A percentile compares a stretch with the other conserved stretches of the same genome.
These are phyloP conservation scores for Scomber colias DNA, from an alignment of 2,113 vertebrate genomes.

Conservation along the genomic window DNA sequence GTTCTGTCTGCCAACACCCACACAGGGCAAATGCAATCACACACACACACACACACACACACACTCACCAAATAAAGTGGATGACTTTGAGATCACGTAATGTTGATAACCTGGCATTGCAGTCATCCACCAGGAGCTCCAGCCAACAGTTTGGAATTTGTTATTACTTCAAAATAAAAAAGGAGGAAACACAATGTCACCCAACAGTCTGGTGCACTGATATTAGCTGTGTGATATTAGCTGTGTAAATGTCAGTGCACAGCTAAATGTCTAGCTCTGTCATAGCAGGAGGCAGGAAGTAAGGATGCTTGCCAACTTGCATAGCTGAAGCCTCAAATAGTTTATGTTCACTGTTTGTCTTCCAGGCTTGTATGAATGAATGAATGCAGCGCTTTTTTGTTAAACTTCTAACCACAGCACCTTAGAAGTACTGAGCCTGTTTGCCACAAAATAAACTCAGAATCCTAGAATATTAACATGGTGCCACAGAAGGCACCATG, in stretches of 20 bases:
- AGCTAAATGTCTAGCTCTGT: neutral
- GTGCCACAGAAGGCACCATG: no score
- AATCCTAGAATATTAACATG: neutral
- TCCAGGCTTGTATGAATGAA: neutral
- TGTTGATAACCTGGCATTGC: neutral
- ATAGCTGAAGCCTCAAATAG: neutral
- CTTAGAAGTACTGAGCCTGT: neutral
- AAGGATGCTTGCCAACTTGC: neutral
- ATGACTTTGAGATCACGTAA: constrained; percentile 16
- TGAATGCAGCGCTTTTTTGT: neutral
- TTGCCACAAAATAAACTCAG: neutral
- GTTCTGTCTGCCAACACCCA: constrained; percentile 8
- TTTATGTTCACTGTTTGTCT: neutral
- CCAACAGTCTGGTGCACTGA: neutral
- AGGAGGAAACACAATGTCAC: neutral
- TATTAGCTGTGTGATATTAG: neutral
- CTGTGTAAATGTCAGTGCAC: constrained; percentile 13
- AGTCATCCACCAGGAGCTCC: neutral
- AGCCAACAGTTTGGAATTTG: neutral
- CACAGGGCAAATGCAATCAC: neutral
- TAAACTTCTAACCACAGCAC: neutral
- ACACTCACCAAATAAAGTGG: neutral
- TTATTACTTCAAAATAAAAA: neutral
- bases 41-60: constrained; percentile 3
- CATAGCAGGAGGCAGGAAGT: neutral